Conservation (phyloP, 2,113 vertebrate genomes). For the Bambusicola thoracicus region DNA sequence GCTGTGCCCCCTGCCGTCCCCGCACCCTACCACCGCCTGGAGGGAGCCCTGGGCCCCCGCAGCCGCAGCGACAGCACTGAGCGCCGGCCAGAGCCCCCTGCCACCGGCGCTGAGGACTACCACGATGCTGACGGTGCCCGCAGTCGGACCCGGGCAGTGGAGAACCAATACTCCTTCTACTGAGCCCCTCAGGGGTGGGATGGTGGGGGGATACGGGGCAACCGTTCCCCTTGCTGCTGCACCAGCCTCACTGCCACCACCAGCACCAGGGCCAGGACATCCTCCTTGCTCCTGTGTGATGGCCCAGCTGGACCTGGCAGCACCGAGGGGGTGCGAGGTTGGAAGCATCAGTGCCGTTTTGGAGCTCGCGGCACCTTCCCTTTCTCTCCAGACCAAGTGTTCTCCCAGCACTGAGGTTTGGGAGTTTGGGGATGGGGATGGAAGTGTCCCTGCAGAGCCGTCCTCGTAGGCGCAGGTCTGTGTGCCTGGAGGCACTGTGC, state of each 20-base stretch:
- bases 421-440: rapidly evolving
- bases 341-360: constrained; percentile 68
- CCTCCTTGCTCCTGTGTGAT: background rate
- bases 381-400: background rate
- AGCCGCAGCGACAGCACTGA: constrained; percentile 91
- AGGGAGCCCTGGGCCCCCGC: constrained; percentile 67
- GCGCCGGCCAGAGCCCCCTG: constrained; percentile 84
- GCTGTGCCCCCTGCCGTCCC: constrained; percentile 55
- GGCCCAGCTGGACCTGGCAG: background rate
- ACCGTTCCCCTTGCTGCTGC: background rate
- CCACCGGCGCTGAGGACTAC: constrained; percentile 82
- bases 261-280: background rate
- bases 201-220: background rate
- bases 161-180: constrained; percentile 99
- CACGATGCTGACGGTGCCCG: constrained; percentile 87
- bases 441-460: background rate
- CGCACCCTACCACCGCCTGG: constrained; percentile 69
- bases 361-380: constrained; percentile 21
- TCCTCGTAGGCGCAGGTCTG: rapidly evolving
- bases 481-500: rapidly evolving
- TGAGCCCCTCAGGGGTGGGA: constrained; percentile 63
- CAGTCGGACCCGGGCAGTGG: constrained; percentile 87
- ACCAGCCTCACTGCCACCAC: background rate
- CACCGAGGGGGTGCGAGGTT: background rate
- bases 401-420: background rate